Conservation (phyloP, 2,797 vertebrate species). For the Alosa sapidissima region DNA sequence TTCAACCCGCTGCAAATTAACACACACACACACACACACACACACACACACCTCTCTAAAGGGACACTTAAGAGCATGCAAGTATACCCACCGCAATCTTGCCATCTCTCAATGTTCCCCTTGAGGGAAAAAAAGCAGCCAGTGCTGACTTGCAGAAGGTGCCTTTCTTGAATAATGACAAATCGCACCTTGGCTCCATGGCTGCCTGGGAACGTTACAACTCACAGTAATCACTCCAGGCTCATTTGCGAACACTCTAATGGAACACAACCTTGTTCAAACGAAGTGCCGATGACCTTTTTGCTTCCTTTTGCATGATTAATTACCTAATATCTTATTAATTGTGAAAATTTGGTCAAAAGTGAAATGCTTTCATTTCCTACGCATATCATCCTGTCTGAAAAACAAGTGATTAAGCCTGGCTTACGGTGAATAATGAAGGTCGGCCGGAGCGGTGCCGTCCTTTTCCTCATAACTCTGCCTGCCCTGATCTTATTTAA, state of each 20-base stretch:
- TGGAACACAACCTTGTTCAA: conserved; percentile 60
- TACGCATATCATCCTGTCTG: conserved; percentile 80
- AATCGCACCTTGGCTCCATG: not conserved
- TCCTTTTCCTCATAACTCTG: conserved; percentile 19
- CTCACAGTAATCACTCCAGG: not conserved
- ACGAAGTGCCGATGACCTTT: conserved; percentile 80
- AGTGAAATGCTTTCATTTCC: conserved; percentile 89
- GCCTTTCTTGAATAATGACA: conserved; percentile 11
- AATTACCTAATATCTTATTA: conserved; percentile 96
- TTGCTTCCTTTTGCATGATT: conserved; percentile 83
- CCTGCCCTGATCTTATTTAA: conserved; percentile 34
- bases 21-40: not conserved
- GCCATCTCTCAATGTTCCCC: not conserved
- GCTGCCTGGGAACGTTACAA: not conserved
- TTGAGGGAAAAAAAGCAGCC: not conserved
- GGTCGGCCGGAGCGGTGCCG: conserved; percentile 31
- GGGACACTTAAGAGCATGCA: not conserved
- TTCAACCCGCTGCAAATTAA: not conserved
- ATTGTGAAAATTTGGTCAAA: conserved; percentile 83
- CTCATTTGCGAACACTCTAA: conserved; percentile 33
- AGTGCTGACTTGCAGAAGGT: conserved; percentile 9
- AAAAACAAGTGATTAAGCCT: conserved; percentile 79
- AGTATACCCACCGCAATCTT: not conserved
- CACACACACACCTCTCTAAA: not conserved
- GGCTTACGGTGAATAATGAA: conserved; percentile 42